phyloP scores from a whole-genome alignment of 2,797 vertebrate genomes.

The Cephalopachus bancanus region DNA sequence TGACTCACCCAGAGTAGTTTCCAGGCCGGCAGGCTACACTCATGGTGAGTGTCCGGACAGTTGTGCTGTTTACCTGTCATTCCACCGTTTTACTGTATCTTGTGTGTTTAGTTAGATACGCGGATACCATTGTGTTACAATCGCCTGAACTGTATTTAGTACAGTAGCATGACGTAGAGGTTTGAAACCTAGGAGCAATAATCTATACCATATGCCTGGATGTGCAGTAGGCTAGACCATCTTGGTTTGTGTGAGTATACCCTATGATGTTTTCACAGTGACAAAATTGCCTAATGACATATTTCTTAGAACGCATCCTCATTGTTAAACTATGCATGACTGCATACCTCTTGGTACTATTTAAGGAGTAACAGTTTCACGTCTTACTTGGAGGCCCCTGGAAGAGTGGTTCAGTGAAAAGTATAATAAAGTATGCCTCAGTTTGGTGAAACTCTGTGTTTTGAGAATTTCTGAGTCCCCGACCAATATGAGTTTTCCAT shows the following conservation, averaged over 20 bases:
- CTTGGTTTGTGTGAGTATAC: neutral
- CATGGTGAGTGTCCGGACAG: neutral
- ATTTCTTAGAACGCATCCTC: neutral
- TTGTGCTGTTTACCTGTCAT: neutral
- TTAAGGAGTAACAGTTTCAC: neutral
- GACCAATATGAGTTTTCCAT: neutral
- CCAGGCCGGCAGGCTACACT: neutral
- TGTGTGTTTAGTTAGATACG: neutral
- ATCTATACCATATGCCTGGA: too few species aligned
- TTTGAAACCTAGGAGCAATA: neutral
- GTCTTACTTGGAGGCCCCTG: neutral
- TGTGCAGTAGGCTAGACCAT: neutral
- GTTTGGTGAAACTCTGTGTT: neutral
- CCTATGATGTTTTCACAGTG: neutral
- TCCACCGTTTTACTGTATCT: neutral
- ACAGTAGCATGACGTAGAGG: neutral
- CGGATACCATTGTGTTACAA: neutral
- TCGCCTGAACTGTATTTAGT: neutral
- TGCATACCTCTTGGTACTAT: neutral
- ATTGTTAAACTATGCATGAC: neutral
- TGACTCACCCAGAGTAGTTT: neutral
- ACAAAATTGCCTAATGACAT: neutral
- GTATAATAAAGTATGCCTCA: neutral
- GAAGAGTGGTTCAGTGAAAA: neutral
- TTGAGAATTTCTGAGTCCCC: neutral